Evolutionary conservation across 92 coral and sea anemone species (phyloP).

Genomic region (Zoanthus solanderi): DNA sequence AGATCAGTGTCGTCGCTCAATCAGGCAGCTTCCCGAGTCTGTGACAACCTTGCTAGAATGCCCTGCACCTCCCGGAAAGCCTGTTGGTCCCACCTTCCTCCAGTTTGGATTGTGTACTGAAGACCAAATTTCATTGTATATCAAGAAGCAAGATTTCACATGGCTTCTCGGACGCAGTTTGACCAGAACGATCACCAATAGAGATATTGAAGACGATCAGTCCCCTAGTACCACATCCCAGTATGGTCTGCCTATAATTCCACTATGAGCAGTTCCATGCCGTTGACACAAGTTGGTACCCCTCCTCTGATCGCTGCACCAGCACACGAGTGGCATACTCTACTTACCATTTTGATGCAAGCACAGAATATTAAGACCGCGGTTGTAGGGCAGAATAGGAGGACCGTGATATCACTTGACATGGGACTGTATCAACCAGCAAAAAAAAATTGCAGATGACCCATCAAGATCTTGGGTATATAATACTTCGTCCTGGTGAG

Average conservation of each 20-base stretch:
- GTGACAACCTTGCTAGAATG: slow-evolving; percentile 60
- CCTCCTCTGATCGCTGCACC: slow-evolving; percentile 70
- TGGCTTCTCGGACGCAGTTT: slow-evolving; percentile 65
- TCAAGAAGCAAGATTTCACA: slow-evolving; percentile 55
- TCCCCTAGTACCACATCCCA: slow-evolving; percentile 35
- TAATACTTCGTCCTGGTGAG: slow-evolving; percentile 77
- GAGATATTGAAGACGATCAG: slow-evolving; percentile 46
- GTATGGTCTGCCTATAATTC: slow-evolving; percentile 72
- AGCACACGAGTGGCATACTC: slow-evolving; percentile 71
- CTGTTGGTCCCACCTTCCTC: slow-evolving; percentile 55
- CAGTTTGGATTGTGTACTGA: slow-evolving; percentile 51
- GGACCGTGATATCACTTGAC: slow-evolving; percentile 43
- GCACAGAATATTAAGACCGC: slow-evolving; percentile 51
- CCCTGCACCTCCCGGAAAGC: slow-evolving; percentile 63
- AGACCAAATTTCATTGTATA: slow-evolving; percentile 47
- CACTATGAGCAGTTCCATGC: slow-evolving; percentile 17
- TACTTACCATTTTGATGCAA: slow-evolving; percentile 66
- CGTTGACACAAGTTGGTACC: slow-evolving; percentile 37
- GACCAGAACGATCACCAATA: slow-evolving; percentile 48
- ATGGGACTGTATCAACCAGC: slow-evolving; percentile 66
- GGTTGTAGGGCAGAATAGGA: slow-evolving; percentile 65
- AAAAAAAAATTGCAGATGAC: slow-evolving; percentile 78
- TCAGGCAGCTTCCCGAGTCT: slow-evolving; percentile 60
- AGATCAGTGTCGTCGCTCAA: slow-evolving; percentile 45
- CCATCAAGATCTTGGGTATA: slow-evolving; percentile 63